Percentiles rank a stretch among this genome's conserved stretches.
These are phyloP conservation scores for Julus scandinavius DNA, from an alignment of 2,888 invertebrate species.

Conservation along the genomic window DNA sequence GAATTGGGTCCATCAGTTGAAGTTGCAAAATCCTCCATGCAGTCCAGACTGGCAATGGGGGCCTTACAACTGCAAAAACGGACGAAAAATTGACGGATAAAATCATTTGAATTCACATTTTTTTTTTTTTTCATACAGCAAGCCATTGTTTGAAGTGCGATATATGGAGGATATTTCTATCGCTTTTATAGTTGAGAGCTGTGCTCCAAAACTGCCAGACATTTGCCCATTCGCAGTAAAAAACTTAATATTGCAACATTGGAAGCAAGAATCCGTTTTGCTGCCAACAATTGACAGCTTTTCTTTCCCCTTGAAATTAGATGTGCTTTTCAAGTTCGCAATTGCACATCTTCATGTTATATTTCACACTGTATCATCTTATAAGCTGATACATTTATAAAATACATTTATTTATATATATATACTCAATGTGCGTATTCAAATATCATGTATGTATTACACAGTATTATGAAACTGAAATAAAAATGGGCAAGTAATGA, in stretches of 20 bases:
- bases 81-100: background rate
- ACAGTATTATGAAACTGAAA: too few species aligned
- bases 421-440: too few species aligned
- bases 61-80: constrained; percentile 79
- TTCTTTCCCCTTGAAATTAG: background rate
- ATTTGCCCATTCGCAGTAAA: constrained; percentile 6
- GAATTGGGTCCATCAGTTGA: constrained; percentile 61
- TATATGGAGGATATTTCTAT: background rate
- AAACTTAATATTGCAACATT: constrained; percentile 9
- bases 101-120: background rate
- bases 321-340: background rate
- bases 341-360: background rate
- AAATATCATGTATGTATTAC: too few species aligned
- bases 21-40: constrained; percentile 92
- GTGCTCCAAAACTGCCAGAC: background rate
- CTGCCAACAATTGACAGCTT: background rate
- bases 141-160: background rate
- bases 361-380: too few species aligned
- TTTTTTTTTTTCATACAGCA: background rate
- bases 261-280: background rate
- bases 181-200: background rate
- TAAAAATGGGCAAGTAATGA: too few species aligned
- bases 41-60: constrained; percentile 90
- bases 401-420: too few species aligned
- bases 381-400: too few species aligned